Evolutionary conservation across 1,140 invertebrate genomes (phyloP), one percentile per base, ranked within the genome.

Genomic region (Trigoniulus corallinus): DNA sequence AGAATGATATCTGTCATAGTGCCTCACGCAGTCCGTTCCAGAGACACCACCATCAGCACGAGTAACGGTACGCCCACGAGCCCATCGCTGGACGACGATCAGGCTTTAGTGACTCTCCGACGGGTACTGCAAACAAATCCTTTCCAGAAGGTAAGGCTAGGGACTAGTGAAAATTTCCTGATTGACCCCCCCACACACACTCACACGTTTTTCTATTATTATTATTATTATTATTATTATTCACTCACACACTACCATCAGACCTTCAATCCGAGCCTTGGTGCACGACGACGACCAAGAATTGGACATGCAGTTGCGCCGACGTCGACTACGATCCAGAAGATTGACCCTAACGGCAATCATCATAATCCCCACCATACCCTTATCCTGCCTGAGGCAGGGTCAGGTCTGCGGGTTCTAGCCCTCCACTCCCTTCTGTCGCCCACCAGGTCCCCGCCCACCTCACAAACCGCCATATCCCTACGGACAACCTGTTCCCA

Each of bases 181-280:
- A 34, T 34, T 34, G 29, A 7, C n/a, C 7, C 7, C 29, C 29
- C 7, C 15, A 34, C 7, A 7, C 15, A 7, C 7, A 34, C 29
- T 34, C 7, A 7, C 15, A n/a, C n/a, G n/a, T n/a, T n/a, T n/a
- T n/a, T n/a, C n/a, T n/a, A n/a, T n/a, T n/a, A n/a, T n/a, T n/a
- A n/a, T n/a, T n/a, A n/a, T n/a, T n/a, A n/a, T n/a, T n/a, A n/a
- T 34, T 7, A 7, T 34, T 34, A 7, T 34, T 7, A 7, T 7
- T 15, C 15, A 34, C 7, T 15, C 7, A 7, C 15, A 7, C 29
- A 45, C n/a, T 7, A 29, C n/a, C 12, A 1, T 20, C 66, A 67
- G 49, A 64, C 62, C 52, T 65, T 67, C 57, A 68, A 69, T 48
- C 64, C 58, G 0, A 68, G 69, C 47, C 53, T n/a, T 68, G 45